Conservation (phyloP, 2,888 invertebrate genomes). For the Thysanoteuthis rhombus region DNA sequence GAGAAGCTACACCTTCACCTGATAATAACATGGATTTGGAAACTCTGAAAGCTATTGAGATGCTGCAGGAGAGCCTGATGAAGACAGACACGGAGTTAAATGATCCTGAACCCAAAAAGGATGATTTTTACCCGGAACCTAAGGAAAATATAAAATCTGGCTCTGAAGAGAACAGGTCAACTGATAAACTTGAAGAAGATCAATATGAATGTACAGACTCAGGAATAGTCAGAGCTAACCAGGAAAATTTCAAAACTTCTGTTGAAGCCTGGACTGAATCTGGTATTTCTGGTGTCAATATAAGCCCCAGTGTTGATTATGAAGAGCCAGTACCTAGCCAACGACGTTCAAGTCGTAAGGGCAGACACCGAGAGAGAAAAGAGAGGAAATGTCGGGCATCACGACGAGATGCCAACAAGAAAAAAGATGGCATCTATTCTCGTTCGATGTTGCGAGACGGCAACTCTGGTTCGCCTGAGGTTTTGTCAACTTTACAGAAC, state of each 20-base stretch:
- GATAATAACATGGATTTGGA: background rate
- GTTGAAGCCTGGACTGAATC: background rate
- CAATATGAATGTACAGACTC: background rate
- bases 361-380: constrained; percentile 25
- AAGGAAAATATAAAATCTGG: constrained; percentile 18
- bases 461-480: background rate
- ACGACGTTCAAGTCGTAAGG: background rate
- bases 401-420: constrained; percentile 25
- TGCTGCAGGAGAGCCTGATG: background rate
- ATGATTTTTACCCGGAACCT: background rate
- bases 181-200: background rate
- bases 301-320: background rate
- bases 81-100: background rate
- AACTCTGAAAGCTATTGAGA: constrained; percentile 18
- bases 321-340: constrained; percentile 19
- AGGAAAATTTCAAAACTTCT: background rate
- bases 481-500: background rate
- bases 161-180: background rate
- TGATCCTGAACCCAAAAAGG: background rate
- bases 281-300: background rate
- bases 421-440: constrained; percentile 25
- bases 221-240: background rate
- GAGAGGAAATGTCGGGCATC: constrained; percentile 25
- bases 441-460: background rate
- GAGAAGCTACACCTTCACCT: background rate